These are phyloP conservation scores for Lophotriccus pileatus DNA, from an alignment of 2,797 vertebrate genomes.

Conservation along the genomic window DNA sequence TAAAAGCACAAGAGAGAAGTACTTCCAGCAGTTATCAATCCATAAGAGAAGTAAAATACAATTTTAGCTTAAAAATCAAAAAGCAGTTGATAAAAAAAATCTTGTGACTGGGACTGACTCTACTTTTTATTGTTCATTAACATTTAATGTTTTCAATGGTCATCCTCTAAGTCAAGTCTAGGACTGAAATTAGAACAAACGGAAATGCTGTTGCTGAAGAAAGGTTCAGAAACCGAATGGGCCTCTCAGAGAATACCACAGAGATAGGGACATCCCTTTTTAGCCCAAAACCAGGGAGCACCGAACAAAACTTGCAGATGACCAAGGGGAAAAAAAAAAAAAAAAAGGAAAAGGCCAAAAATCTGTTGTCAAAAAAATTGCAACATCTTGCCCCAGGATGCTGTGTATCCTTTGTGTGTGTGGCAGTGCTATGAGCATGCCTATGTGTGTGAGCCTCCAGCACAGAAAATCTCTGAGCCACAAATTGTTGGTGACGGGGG, in stretches of 20 bases:
- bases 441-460: not conserved
- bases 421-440: not conserved
- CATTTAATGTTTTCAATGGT: not conserved
- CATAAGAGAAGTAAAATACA: not conserved
- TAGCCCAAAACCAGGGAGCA: not conserved
- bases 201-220: not conserved
- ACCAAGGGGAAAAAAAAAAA: fast-evolving
- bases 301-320: not conserved
- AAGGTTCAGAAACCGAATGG: not conserved
- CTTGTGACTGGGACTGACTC: not conserved
- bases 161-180: not conserved
- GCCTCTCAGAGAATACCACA: not conserved
- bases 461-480: fast-evolving
- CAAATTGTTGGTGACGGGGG: not conserved
- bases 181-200: not conserved
- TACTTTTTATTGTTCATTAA: not conserved
- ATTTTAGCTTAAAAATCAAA: not conserved
- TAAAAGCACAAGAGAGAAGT: not conserved
- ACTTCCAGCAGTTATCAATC: not conserved
- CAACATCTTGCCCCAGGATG: not conserved
- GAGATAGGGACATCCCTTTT: not conserved
- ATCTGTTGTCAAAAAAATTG: not conserved
- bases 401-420: not conserved
- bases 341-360: not conserved
- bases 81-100: not conserved